phyloP scores from a whole-genome alignment of 2,888 invertebrate genomes.

The Drosophila kuntzei region DNA sequence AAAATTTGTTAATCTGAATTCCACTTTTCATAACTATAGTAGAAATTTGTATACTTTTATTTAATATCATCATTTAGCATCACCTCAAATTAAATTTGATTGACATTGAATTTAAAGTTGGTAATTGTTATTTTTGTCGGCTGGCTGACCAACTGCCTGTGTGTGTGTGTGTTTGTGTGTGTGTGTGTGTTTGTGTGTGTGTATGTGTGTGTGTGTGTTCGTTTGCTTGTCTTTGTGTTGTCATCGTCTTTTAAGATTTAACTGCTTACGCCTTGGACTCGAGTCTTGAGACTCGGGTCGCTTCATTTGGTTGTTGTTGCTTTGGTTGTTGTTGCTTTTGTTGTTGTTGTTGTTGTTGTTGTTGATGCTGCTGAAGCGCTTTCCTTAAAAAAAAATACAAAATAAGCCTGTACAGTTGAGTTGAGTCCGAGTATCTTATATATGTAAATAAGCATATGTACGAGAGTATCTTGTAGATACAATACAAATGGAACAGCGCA shows the following conservation, averaged over 20 bases:
- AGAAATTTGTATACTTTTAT: not conserved
- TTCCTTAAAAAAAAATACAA: conserved; percentile 37
- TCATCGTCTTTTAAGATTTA: conserved; percentile 62
- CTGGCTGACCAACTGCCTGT: conserved; percentile 11
- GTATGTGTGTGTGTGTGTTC: conserved; percentile 7
- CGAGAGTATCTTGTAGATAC: conserved; percentile 37
- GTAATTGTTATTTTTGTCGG: conserved; percentile 26
- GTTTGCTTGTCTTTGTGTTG: conserved; percentile 41
- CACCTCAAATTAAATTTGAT: not conserved
- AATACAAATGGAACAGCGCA: conserved; percentile 34
- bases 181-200: conserved; percentile 15
- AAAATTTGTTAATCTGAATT: too few species aligned
- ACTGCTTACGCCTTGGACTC: conserved; percentile 47
- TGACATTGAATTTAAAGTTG: not conserved
- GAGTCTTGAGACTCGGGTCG: conserved; percentile 27
- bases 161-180: not conserved
- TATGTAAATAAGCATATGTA: conserved; percentile 65
- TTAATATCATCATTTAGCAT: not conserved
- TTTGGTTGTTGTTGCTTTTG: conserved; percentile 9
- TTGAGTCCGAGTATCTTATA: conserved; percentile 61
- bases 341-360: conserved; percentile 20
- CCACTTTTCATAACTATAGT: too few species aligned
- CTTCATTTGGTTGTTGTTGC: conserved; percentile 26
- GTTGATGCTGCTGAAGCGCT: conserved; percentile 39
- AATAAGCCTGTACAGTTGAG: conserved; percentile 69